Conservation (phyloP, 2,797 vertebrate species). For the Heteromormyrus szaboi region DNA sequence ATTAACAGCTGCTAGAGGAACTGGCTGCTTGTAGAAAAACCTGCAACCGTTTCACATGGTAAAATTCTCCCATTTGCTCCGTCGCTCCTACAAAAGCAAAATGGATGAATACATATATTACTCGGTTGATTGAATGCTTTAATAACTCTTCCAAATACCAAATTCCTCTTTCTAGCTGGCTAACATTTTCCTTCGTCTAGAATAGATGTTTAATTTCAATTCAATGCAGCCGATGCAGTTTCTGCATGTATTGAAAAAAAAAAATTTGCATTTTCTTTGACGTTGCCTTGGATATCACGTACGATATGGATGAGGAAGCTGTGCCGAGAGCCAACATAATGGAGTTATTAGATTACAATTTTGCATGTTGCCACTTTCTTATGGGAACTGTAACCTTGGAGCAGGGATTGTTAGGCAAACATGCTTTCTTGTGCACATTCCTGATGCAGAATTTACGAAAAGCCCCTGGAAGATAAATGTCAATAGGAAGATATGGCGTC, state of each 20-base stretch:
- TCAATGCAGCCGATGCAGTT: not conserved
- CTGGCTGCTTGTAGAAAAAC: not conserved
- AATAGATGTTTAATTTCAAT: not conserved
- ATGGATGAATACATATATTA: not conserved
- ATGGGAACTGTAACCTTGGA: not conserved
- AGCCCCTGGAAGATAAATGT: not conserved
- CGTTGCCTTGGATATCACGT: not conserved
- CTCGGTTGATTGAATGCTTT: not conserved
- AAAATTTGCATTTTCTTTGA: not conserved
- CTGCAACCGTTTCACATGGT: not conserved
- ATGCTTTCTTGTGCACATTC: not conserved
- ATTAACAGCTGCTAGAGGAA: not conserved
- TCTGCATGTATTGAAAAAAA: not conserved
- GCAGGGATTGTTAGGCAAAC: not conserved
- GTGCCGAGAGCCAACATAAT: not conserved
- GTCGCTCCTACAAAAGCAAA: not conserved
- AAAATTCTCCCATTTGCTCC: not conserved
- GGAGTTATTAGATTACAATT: not conserved
- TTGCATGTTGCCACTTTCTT: not conserved
- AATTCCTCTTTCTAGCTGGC: not conserved
- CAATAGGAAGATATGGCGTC: not conserved
- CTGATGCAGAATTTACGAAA: not conserved
- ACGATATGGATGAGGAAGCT: not conserved
- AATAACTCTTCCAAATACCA: not conserved
- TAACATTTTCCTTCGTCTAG: not conserved